Percentiles rank a stretch among this genome's conserved stretches.
phyloP scores from a whole-genome alignment of 35 echinoderm and acorn worm genomes.

The Stichopus chloronotus region DNA sequence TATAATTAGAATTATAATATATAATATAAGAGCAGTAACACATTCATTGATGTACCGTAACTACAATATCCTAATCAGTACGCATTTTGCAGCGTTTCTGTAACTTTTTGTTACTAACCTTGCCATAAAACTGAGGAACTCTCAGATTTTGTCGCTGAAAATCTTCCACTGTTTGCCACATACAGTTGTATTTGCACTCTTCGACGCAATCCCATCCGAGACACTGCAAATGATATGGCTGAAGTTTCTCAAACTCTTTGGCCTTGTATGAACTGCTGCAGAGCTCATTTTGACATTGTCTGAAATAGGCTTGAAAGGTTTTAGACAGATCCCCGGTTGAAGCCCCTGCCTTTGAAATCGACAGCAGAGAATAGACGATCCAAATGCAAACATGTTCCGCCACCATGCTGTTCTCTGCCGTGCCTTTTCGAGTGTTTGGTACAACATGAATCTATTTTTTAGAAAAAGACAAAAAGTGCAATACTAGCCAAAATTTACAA shows the following conservation, averaged over 20 bases:
- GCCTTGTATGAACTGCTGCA: slow-evolving; percentile 43
- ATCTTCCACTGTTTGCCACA: slow-evolving; percentile 75
- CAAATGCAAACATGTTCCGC: not conserved
- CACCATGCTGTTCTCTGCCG: not conserved
- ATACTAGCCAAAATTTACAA: too few relatives aligned
- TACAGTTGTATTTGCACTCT: slow-evolving; percentile 77
- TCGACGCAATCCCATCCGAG: slow-evolving; percentile 75
- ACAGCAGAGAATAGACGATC: not conserved
- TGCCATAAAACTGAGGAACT: slow-evolving; percentile 93
- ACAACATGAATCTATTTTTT: too few relatives aligned
- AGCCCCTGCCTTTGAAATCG: not conserved
- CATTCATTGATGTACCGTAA: too few relatives aligned
- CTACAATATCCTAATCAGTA: not conserved
- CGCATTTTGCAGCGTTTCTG: not conserved
- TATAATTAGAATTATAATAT: too few relatives aligned
- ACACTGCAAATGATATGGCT: slow-evolving; percentile 51
- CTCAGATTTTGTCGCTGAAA: not conserved
- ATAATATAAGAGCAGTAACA: too few relatives aligned
- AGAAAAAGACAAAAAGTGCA: not conserved
- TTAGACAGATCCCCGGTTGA: slow-evolving; percentile 58
- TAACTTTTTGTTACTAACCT: slow-evolving; percentile 56
- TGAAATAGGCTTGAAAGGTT: slow-evolving; percentile 37
- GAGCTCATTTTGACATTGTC: slow-evolving; percentile 52
- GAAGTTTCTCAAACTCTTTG: slow-evolving; percentile 45
- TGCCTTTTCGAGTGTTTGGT: too few relatives aligned